phyloP scores from a whole-genome alignment of 2,888 invertebrate species.

The Tetranychus truncatus region DNA sequence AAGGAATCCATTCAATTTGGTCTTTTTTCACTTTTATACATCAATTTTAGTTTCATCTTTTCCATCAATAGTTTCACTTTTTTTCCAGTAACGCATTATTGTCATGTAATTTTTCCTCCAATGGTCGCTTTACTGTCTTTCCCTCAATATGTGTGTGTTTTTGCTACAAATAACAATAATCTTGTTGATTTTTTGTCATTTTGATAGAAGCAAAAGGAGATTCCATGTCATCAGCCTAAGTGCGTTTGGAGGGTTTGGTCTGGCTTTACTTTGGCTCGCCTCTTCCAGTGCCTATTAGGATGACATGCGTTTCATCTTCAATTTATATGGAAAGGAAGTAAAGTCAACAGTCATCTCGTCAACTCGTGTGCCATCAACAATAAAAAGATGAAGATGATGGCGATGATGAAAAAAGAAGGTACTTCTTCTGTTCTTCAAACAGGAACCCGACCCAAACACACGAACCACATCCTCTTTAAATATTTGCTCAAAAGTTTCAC shows the following conservation, averaged over 20 bases:
- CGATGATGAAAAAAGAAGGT: not conserved
- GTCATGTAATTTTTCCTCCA: no score
- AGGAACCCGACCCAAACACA: not conserved
- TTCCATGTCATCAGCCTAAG: not conserved
- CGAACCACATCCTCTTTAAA: not conserved
- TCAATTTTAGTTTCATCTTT: not conserved
- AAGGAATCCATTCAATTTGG: not conserved
- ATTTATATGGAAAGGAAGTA: not conserved
- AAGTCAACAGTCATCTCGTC: not conserved
- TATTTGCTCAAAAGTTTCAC: constrained; percentile 1
- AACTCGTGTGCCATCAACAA: not conserved
- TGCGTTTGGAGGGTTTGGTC: not conserved
- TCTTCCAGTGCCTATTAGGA: not conserved
- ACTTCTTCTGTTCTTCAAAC: not conserved
- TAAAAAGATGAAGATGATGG: not conserved
- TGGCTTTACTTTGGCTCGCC: not conserved
- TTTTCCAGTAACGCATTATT: not conserved
- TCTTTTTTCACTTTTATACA: not conserved
- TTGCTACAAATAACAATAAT: no score
- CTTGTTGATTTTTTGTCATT: no score
- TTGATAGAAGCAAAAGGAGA: no score
- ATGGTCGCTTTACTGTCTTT: not conserved
- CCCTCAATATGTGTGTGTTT: not conserved
- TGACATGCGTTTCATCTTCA: not conserved
- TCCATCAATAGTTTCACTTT: not conserved